phyloP scores from a whole-genome alignment of 2,888 invertebrate genomes.

The Andrena chrysosceles region DNA sequence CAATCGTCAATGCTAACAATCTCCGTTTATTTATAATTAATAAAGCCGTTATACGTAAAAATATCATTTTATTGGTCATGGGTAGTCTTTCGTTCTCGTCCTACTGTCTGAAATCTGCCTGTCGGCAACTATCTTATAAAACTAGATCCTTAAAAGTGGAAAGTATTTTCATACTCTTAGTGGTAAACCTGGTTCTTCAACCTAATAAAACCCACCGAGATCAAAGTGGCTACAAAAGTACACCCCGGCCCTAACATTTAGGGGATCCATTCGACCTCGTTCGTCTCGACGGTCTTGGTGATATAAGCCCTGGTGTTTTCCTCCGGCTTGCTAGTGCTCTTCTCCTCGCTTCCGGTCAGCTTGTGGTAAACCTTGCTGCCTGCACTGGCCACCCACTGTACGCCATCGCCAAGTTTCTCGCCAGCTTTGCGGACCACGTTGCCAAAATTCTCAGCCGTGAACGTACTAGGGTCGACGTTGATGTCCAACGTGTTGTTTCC shows the following conservation, averaged over 20 bases:
- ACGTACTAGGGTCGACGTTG: slow-evolving; percentile 91
- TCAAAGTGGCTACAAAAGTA: background rate
- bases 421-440: slow-evolving; percentile 90
- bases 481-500: slow-evolving; percentile 88
- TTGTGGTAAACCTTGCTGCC: slow-evolving; percentile 90
- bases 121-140: background rate
- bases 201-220: background rate
- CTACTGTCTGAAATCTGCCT: background rate
- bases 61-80: background rate
- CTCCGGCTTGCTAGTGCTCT: slow-evolving; percentile 31
- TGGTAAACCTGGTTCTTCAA: background rate
- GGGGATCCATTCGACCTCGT: slow-evolving; percentile 84
- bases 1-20: background rate
- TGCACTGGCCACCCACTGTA: slow-evolving; percentile 90
- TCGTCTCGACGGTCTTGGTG: slow-evolving; percentile 73
- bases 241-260: slow-evolving; percentile 56
- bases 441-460: slow-evolving; percentile 90
- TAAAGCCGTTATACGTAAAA: background rate
- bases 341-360: slow-evolving; percentile 83
- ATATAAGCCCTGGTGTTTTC: slow-evolving; percentile 32
- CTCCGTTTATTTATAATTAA: background rate
- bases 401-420: slow-evolving; percentile 89
- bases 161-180: slow-evolving; percentile 8
- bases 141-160: background rate
- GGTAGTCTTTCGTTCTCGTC: slow-evolving; percentile 37